Conservation (phyloP, 2,113 vertebrate species). For the Zosterops pallidus region DNA sequence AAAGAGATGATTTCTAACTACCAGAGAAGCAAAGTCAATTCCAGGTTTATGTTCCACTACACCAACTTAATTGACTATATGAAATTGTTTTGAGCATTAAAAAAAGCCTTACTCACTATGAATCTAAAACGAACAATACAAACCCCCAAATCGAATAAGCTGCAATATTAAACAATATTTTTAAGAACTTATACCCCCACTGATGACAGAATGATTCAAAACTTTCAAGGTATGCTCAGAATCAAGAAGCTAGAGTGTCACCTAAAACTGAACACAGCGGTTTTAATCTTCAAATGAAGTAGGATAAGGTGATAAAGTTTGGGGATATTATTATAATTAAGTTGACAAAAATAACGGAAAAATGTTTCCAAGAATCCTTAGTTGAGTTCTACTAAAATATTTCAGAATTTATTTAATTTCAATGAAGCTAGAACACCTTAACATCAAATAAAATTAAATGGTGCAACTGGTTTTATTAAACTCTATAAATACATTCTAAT, state of each 20-base stretch:
- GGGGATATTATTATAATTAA: neutral
- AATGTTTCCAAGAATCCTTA: neutral
- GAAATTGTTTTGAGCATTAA: neutral
- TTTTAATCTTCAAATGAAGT: neutral
- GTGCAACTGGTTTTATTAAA: neutral
- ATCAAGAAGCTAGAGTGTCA: neutral
- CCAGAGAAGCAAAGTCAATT: neutral
- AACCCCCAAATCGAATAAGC: neutral
- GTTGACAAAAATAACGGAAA: neutral
- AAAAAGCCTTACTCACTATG: neutral
- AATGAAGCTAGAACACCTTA: neutral
- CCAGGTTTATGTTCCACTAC: neutral
- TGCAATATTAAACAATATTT: neutral
- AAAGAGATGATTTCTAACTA: neutral
- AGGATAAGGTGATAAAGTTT: neutral
- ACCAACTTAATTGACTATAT: neutral
- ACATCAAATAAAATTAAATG: neutral
- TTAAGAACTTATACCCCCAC: neutral
- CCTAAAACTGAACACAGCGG: neutral
- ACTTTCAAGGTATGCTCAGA: neutral
- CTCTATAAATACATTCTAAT: neutral
- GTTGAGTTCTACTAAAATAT: neutral
- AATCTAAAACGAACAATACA: neutral
- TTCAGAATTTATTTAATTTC: neutral
- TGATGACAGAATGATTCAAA: neutral